These are phyloP conservation scores for Trogon melanurus DNA, from an alignment of 2,113 vertebrate species.

Conservation along the genomic window DNA sequence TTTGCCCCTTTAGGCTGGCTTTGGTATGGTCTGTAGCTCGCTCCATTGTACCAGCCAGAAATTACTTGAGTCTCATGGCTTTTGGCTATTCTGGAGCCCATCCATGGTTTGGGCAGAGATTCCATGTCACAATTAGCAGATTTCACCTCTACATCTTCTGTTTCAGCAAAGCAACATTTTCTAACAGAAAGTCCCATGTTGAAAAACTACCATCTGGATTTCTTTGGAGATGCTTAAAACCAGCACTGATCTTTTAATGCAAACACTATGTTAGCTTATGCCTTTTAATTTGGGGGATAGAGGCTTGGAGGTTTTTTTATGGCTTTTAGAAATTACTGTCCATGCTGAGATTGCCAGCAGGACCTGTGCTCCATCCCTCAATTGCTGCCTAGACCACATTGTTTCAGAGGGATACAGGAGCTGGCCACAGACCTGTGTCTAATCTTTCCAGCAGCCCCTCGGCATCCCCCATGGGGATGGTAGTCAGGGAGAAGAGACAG, in stretches of 20 bases:
- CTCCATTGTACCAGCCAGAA: neutral
- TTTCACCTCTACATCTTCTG: neutral
- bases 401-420: neutral
- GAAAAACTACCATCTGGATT: neutral
- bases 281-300: neutral
- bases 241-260: neutral
- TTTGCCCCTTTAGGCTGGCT: neutral
- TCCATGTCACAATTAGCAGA: neutral
- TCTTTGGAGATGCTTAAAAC: neutral
- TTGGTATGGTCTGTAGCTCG: neutral
- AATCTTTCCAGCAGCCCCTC: neutral
- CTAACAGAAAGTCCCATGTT: neutral
- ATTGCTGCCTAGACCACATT: neutral
- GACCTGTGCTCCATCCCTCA: neutral
- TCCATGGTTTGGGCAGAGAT: neutral
- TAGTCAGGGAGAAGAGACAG: neutral
- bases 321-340: neutral
- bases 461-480: too few relatives aligned
- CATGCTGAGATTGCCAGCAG: neutral
- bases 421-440: rapidly evolving
- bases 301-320: neutral
- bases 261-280: neutral
- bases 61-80: neutral
- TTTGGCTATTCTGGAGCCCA: neutral
- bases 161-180: neutral